phyloP scores from a whole-genome alignment of 2,113 vertebrate genomes.

The Elaphurus davidianus region DNA sequence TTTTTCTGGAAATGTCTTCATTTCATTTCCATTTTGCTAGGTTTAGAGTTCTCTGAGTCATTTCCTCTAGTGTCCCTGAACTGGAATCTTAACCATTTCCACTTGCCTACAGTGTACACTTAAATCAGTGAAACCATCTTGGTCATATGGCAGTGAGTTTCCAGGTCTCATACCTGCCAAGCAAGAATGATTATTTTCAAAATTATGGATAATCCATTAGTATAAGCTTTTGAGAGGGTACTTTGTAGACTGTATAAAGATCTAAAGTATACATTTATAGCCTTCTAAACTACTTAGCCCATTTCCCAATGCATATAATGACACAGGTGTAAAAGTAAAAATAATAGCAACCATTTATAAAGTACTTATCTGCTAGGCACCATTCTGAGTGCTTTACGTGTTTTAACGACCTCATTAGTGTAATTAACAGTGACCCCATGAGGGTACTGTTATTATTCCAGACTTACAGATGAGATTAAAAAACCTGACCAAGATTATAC shows the following conservation, averaged over 20 bases:
- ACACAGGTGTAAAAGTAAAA: background rate
- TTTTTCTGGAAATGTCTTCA: background rate
- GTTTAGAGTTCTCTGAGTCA: background rate
- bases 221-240: background rate
- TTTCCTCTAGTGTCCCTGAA: background rate
- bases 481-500: background rate
- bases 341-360: background rate
- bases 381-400: background rate
- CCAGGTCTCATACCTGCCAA: background rate
- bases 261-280: background rate
- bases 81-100: background rate
- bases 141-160: background rate
- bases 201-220: background rate
- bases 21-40: background rate
- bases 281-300: background rate
- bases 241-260: background rate
- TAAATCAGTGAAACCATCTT: background rate
- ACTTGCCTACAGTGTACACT: background rate
- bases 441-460: background rate
- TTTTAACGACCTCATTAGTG: background rate
- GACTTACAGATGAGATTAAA: background rate
- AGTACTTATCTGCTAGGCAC: background rate
- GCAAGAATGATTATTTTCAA: background rate
- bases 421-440: background rate
- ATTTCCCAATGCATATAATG: background rate